These are phyloP conservation scores for Griposia aprilina DNA, from an alignment of 2,888 invertebrate species.

Conservation along the genomic window DNA sequence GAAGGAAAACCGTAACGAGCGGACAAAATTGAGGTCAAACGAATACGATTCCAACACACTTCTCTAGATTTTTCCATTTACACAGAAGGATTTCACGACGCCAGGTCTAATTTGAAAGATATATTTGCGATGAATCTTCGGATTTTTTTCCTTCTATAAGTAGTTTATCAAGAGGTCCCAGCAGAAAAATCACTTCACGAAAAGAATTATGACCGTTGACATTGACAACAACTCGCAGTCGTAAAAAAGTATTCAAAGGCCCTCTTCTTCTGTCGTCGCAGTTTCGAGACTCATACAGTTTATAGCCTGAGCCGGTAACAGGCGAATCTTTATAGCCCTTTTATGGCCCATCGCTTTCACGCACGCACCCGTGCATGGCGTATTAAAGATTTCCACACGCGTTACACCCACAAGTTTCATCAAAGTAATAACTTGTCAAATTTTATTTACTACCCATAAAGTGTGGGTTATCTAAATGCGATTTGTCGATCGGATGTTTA, in stretches of 20 bases:
- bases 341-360: slow-evolving; percentile 67
- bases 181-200: slow-evolving; percentile 42
- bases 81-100: slow-evolving; percentile 27
- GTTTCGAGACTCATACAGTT: slow-evolving; percentile 63
- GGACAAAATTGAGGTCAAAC: slow-evolving; percentile 45
- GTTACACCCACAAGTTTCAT: slow-evolving; percentile 43
- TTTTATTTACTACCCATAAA: slow-evolving; percentile 64
- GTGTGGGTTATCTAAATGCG: slow-evolving; percentile 48
- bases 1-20: slow-evolving; percentile 16
- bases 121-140: slow-evolving; percentile 16
- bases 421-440: slow-evolving; percentile 63
- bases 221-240: slow-evolving; percentile 44
- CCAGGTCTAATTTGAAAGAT: slow-evolving; percentile 41
- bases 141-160: slow-evolving; percentile 37
- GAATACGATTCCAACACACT: slow-evolving; percentile 41
- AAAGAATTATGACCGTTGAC: slow-evolving; percentile 42
- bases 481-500: slow-evolving; percentile 46
- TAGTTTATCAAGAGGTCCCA: slow-evolving; percentile 21
- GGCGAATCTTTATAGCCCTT: slow-evolving; percentile 62
- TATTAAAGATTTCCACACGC: slow-evolving; percentile 56
- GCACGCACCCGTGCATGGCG: slow-evolving; percentile 58
- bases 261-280: slow-evolving; percentile 39
- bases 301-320: slow-evolving; percentile 57
- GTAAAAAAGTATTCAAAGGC: slow-evolving; percentile 58
- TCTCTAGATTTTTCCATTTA: slow-evolving; percentile 46